Percentiles rank a stretch among this genome's conserved stretches.
These are phyloP conservation scores for Crax fasciolata DNA, from an alignment of 2,797 vertebrate species.

Conservation along the genomic window DNA sequence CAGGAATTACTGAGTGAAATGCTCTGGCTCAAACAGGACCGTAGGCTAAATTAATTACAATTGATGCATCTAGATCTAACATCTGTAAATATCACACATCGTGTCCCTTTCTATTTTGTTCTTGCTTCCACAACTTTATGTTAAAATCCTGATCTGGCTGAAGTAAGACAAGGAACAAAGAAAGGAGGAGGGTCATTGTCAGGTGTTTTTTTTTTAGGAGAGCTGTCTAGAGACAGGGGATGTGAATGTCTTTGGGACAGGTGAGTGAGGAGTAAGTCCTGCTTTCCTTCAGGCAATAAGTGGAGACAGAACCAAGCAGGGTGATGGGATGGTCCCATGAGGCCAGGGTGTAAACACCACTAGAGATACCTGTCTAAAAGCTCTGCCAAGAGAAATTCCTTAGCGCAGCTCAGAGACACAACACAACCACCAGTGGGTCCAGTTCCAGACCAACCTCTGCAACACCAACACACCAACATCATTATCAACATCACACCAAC, in stretches of 20 bases:
- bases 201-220: not conserved
- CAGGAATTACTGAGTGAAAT: conserved; percentile 47
- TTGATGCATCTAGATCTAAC: not conserved
- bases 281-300: not conserved
- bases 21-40: conserved; percentile 10
- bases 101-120: conserved; percentile 12
- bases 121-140: not conserved
- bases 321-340: not conserved
- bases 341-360: not conserved
- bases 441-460: not conserved
- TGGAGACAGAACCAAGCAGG: not conserved
- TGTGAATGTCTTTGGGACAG: not conserved
- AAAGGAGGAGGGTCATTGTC: not conserved
- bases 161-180: not conserved
- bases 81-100: not conserved
- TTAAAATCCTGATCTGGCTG: not conserved
- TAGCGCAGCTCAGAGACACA: not conserved
- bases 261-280: not conserved
- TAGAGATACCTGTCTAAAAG: not conserved
- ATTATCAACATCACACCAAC: too few relatives aligned
- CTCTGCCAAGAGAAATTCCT: conserved; percentile 12
- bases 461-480: not conserved
- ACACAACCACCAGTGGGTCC: not conserved
- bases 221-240: not conserved
- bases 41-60: conserved; percentile 40